Evolutionary conservation across 2,113 vertebrate genomes (phyloP).

Genomic region (Menura novaehollandiae): DNA sequence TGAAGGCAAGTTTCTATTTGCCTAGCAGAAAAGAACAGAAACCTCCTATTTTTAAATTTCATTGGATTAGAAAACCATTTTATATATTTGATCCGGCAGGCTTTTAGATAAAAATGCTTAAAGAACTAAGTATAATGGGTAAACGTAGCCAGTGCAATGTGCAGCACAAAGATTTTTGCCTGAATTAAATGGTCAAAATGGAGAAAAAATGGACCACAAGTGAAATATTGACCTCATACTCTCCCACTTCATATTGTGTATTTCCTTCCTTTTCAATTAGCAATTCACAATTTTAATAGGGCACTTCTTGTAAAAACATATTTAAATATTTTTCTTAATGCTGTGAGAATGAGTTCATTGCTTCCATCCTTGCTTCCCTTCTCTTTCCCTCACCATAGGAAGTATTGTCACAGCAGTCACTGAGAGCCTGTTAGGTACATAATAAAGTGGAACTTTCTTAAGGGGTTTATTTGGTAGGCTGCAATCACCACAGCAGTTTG

Average conservation of each 20-base stretch:
- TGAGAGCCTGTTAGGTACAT: background rate
- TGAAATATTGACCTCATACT: background rate
- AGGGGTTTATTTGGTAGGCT: background rate
- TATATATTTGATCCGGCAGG: background rate
- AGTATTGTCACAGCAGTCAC: background rate
- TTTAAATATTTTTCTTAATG: background rate
- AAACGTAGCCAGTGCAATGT: background rate
- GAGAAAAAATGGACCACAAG: background rate
- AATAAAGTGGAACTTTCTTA: background rate
- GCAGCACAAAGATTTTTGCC: background rate
- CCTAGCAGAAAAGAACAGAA: background rate
- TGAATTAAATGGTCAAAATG: background rate
- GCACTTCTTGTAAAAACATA: background rate
- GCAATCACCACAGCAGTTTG: background rate
- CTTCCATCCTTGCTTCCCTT: background rate
- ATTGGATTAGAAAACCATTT: background rate
- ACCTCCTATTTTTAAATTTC: background rate
- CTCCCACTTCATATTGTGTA: background rate
- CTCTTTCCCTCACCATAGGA: background rate
- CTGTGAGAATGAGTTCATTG: background rate
- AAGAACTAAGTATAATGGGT: background rate
- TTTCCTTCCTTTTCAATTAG: background rate
- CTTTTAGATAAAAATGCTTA: background rate
- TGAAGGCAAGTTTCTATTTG: background rate
- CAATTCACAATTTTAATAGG: background rate